Evolutionary conservation across 2,888 invertebrate species (phyloP), one percentile per base, ranked within the genome.

Genomic region (Elegia similella): DNA sequence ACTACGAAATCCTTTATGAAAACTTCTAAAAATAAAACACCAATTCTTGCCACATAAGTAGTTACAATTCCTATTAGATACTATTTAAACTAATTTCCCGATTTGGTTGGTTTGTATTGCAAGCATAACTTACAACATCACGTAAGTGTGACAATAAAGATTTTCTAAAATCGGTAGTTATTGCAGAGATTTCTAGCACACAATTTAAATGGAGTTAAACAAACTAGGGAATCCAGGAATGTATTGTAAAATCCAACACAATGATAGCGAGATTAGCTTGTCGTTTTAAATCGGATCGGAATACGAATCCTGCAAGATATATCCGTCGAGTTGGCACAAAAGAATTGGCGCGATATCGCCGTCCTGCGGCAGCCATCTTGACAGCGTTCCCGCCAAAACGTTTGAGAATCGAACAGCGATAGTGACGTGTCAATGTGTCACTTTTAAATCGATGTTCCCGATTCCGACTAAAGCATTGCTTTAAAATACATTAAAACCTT

Each of bases 271-370:
- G 83, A 86, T 87, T 84, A 85, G 78, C 78, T 77, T 80, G 84
- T 86, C 86, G 79, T 81, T 81, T 83, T 78, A 76, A 81, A 82
- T 81, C 78, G 75, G 68, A 69, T 71, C 63, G 69, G 80, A 82
- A 85, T 81, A 82, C 76, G 76, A 74, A 76, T 77, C 73, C 78
- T 69, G 68, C 70, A 73, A 82, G 80, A 84, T 83, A 84, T 82
- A 82, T 84, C 76, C 78, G 76, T 65, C 66, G 75, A 75, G 73
- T 69, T 84, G 80, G 82, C 82, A 81, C 83, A 82, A 86, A 90
- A 88, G 88, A 87, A 90, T 88, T 86, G 88, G 84, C 73, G 84
- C 80, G 83, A 83, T 87, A 87, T 86, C 86, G 82, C 72, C 78
- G 75, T 72, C 67, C 71, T 73, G 75, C 64, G 79, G 78, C 75